Evolutionary conservation across 2,888 invertebrate genomes (phyloP).

Genomic region (Notocelia uddmanniana): DNA sequence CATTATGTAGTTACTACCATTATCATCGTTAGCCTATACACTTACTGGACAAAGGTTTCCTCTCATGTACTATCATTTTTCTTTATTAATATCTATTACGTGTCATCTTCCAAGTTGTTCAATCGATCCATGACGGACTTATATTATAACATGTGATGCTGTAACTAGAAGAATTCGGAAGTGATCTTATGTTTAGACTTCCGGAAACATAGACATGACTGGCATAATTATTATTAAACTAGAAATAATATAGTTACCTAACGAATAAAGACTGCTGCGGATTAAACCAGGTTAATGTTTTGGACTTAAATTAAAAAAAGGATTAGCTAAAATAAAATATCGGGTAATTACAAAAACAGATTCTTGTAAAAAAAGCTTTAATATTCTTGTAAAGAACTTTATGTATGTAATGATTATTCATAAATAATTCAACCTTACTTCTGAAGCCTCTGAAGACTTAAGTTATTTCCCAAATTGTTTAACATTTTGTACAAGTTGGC

Average conservation of each 20-base stretch:
- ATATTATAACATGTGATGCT: conserved; percentile 25
- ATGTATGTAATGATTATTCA: too few relatives aligned
- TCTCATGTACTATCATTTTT: too few relatives aligned
- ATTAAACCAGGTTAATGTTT: background rate
- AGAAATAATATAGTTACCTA: conserved; percentile 4
- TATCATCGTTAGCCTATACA: too few relatives aligned
- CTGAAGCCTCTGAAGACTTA: background rate
- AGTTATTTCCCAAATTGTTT: background rate
- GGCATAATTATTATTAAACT: conserved; percentile 1
- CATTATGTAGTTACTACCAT: too few relatives aligned
- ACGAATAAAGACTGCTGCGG: background rate
- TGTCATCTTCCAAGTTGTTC: background rate
- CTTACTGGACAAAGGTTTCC: too few relatives aligned
- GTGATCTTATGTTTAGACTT: conserved; percentile 12
- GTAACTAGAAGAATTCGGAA: conserved; percentile 32
- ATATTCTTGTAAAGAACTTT: too few relatives aligned
- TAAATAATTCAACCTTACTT: background rate
- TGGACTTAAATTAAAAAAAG: background rate
- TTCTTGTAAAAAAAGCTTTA: too few relatives aligned
- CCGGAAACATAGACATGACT: conserved; percentile 19
- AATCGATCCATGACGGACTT: background rate
- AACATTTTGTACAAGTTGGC: background rate
- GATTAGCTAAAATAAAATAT: background rate
- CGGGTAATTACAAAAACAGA: too few relatives aligned
- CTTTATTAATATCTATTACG: background rate